phyloP scores from a whole-genome alignment of 2,888 invertebrate genomes.

The Meteorus cinctellus region DNA sequence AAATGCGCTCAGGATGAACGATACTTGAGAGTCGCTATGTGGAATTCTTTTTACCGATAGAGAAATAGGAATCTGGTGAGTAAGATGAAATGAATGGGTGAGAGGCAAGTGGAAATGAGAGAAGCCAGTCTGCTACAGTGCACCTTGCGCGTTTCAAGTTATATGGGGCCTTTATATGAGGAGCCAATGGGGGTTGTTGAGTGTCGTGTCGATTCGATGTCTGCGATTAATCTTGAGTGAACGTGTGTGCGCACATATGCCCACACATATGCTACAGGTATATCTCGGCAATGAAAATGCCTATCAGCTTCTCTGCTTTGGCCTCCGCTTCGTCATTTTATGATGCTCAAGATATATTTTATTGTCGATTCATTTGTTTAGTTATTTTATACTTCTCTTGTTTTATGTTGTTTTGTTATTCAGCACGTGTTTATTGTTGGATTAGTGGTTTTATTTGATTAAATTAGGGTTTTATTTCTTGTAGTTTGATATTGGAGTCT shows the following conservation, averaged over 20 bases:
- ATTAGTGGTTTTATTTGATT: neutral
- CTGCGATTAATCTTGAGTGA: conserved; percentile 48
- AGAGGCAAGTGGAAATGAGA: neutral
- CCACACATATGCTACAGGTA: too few relatives aligned
- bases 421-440: neutral
- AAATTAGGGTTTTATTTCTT: neutral
- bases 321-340: neutral
- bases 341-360: neutral
- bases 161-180: conserved; percentile 7
- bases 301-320: neutral
- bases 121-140: conserved; percentile 1
- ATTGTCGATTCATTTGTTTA: conserved; percentile 1
- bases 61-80: neutral
- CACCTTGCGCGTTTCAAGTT: conserved; percentile 25
- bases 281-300: neutral
- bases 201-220: conserved; percentile 42
- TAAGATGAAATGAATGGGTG: neutral
- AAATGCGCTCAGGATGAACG: conserved; percentile 13
- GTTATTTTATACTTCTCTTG: neutral
- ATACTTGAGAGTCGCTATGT: conserved; percentile 22
- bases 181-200: conserved; percentile 15
- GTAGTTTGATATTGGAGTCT: neutral
- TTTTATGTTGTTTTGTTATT: neutral
- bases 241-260: neutral
- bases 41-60: neutral